phyloP scores from a whole-genome alignment of 64 coral and sea anemone species.

The Porites lutea region DNA sequence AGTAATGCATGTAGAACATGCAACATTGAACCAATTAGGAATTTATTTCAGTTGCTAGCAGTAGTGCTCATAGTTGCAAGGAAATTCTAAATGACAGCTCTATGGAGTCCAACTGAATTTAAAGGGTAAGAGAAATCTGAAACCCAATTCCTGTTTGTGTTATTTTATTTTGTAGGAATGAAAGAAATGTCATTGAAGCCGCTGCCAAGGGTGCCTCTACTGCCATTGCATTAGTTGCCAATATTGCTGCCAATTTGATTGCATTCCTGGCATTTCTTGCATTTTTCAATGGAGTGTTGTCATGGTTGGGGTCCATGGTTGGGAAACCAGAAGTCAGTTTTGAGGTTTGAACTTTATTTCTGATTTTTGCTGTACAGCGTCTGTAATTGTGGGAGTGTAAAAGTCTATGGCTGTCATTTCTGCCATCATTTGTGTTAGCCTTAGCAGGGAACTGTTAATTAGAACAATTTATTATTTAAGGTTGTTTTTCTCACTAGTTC shows the following conservation, averaged over 20 bases:
- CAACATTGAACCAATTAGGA: too few relatives aligned
- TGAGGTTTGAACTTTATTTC: conserved; percentile 61
- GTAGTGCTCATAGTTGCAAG: too few relatives aligned
- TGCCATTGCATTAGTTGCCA: conserved; percentile 96
- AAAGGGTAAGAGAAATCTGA: too few relatives aligned
- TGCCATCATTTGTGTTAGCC: too few relatives aligned
- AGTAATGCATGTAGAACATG: too few relatives aligned
- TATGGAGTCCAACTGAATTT: too few relatives aligned
- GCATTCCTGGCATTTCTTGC: conserved; percentile 96
- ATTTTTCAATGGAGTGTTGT: conserved; percentile 90
- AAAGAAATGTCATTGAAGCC: conserved; percentile 95
- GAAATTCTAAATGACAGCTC: too few relatives aligned
- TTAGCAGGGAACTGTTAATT: too few relatives aligned
- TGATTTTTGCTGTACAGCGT: not conserved
- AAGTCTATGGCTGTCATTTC: too few relatives aligned
- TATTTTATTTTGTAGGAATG: conserved; percentile 53
- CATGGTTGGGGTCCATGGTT: conserved; percentile 97
- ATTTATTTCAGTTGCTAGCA: too few relatives aligned
- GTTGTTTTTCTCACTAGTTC: too few relatives aligned
- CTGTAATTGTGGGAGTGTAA: not conserved
- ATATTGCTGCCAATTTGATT: conserved; percentile 98
- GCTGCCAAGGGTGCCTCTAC: conserved; percentile 91
- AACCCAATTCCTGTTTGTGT: not conserved
- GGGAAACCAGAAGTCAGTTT: conserved; percentile 88
- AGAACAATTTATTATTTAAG: too few relatives aligned